A percentile compares a stretch with the other conserved stretches of the same genome.
These are phyloP conservation scores for Papilio aristodemus DNA, from an alignment of 1,140 invertebrate species.

Conservation along the genomic window DNA sequence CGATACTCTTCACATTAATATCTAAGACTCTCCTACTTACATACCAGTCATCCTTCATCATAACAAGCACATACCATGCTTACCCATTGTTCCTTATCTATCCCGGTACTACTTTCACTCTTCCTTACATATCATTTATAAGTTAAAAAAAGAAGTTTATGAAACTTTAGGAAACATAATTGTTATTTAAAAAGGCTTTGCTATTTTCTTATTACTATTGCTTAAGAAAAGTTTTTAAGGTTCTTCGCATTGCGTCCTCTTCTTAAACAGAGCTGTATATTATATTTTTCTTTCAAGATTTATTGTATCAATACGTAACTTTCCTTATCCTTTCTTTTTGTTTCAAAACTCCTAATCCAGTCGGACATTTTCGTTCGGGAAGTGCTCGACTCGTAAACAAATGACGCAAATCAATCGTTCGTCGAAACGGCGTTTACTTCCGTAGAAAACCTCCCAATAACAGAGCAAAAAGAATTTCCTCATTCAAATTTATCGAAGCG, in stretches of 20 bases:
- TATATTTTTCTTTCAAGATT: slow-evolving; percentile 14
- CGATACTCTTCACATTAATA: too few species aligned
- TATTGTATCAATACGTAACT: slow-evolving; percentile 10
- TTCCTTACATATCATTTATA: too few species aligned
- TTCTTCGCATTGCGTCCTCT: not conserved
- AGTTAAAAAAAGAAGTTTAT: too few species aligned
- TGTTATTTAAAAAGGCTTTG: not conserved
- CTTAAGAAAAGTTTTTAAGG: not conserved
- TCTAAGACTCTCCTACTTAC: too few species aligned
- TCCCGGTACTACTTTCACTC: too few species aligned
- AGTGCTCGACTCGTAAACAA: slow-evolving; percentile 21
- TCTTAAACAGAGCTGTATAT: slow-evolving; percentile 5
- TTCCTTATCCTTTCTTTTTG: not conserved
- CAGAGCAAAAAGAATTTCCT: slow-evolving; percentile 31
- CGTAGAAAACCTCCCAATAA: slow-evolving; percentile 32
- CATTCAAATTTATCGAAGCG: slow-evolving; percentile 32
- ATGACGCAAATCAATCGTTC: slow-evolving; percentile 32
- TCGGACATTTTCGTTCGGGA: slow-evolving; percentile 25
- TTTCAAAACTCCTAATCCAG: slow-evolving; percentile 26
- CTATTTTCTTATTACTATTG: not conserved
- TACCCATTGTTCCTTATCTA: too few species aligned
- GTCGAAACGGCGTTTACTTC: slow-evolving; percentile 26
- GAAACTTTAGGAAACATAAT: too few species aligned
- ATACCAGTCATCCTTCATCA: too few species aligned
- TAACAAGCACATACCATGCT: too few species aligned